A percentile compares a stretch with the other conserved stretches of the same genome.
Conservation (phyloP, 1,140 invertebrate species). For the Pygmarrhopalites habei region DNA sequence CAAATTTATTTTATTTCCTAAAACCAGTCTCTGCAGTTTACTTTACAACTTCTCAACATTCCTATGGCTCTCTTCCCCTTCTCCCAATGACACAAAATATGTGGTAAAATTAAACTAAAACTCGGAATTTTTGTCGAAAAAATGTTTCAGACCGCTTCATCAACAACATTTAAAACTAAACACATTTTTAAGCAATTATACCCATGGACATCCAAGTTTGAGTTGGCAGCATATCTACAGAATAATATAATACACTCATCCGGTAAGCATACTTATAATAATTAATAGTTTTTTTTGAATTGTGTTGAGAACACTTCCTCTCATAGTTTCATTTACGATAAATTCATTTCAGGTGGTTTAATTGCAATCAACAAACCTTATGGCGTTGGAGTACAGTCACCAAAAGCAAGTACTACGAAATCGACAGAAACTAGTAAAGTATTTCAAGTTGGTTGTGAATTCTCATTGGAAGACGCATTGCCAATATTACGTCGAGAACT, state of each 20-base stretch:
- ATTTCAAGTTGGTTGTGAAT: slow-evolving; percentile 30
- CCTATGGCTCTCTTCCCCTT: too few relatives aligned
- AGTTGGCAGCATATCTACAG: slow-evolving; percentile 39
- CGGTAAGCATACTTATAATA: too few relatives aligned
- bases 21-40: too few relatives aligned
- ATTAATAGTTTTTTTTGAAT: too few relatives aligned
- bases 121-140: too few relatives aligned
- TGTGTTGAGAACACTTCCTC: too few relatives aligned
- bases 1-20: too few relatives aligned
- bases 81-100: too few relatives aligned
- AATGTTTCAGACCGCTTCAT: too few relatives aligned
- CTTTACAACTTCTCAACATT: too few relatives aligned
- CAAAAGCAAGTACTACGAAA: neutral
- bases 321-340: too few relatives aligned
- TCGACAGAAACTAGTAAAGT: slow-evolving; percentile 1
- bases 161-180: neutral
- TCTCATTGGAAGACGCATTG: slow-evolving; percentile 41
- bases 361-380: slow-evolving; percentile 47
- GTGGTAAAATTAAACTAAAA: too few relatives aligned
- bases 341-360: slow-evolving; percentile 42
- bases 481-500: slow-evolving; percentile 40
- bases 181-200: slow-evolving; percentile 43
- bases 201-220: slow-evolving; percentile 42
- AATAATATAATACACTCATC: slow-evolving; percentile 42
- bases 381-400: slow-evolving; percentile 40